Base-by-base conservation (phyloP, 1,140 invertebrate species). In the Cheumatopsyche charites region DNA sequence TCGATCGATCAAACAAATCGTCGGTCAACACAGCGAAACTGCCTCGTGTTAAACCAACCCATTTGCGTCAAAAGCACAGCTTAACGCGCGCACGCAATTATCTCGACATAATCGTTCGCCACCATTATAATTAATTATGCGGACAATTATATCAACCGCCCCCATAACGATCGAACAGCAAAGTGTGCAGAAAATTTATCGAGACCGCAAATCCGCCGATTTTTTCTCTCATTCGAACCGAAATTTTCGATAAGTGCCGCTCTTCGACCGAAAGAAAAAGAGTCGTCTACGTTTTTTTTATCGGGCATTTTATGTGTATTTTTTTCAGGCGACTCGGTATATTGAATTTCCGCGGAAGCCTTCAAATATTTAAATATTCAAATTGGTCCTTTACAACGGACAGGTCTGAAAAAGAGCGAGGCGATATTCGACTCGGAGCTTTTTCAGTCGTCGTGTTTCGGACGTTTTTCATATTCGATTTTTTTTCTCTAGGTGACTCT, bases 341-440 rank as follows among this genome's bases (percentile, higher is more conserved):
- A 58, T 58, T 58, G 55, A 58, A 58, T 58, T 58, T 58, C 55
- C 55, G 55, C 55, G 55, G 23, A 58, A 58, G 55, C 55, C 55
- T 58, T 58, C 55, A 58, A 58, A 58, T 58, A 58, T 58, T 58
- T 58, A 58, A 58, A 58, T 58, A 58, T 58, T 58, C 55, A 58
- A 58, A 58, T 58, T 58, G 55, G 55, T 23, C 55, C 55, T 58
- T 58, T 58, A 26, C 55, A 23, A 25, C 55, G 7, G 55, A 25
- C 4, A 36, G 29, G 29, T 3, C 9, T 3, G 29, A 25, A 55
- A 52, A 52, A 52, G 19, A 52, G 11, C 21, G 55, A 19, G 23
- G 23, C 55, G 55, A 58, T 26, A 58, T 58, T 23, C 55, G 55
- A 58, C 21, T 58, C 25, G 49, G 49, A n/a, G 23, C 55, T 25